Evolutionary conservation across 2,888 invertebrate genomes (phyloP).

Genomic region (Saturnia pavonia): DNA sequence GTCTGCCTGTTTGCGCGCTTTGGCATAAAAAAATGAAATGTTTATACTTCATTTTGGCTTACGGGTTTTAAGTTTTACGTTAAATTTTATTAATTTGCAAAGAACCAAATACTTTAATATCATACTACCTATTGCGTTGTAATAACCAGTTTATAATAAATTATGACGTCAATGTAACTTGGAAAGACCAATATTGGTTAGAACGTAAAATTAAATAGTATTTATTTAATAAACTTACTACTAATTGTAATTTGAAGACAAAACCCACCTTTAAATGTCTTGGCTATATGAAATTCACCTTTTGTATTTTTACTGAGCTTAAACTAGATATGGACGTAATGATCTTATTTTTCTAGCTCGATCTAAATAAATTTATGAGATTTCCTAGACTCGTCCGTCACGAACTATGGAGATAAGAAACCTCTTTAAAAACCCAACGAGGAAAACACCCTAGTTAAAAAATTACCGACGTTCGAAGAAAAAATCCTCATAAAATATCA

Average conservation of each 20-base stretch:
- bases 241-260: not conserved
- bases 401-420: no score
- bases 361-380: no score
- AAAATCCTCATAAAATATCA: no score
- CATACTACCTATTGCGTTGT: not conserved
- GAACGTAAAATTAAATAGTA: not conserved
- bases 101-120: not conserved
- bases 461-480: no score
- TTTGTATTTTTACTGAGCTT: not conserved
- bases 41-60: not conserved
- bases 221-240: not conserved
- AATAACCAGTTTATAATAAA: not conserved
- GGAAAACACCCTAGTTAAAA: no score
- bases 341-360: not conserved
- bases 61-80: not conserved
- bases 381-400: no score
- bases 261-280: not conserved
- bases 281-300: not conserved
- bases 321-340: not conserved
- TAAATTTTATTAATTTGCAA: not conserved
- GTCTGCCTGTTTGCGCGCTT: no score
- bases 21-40: not conserved
- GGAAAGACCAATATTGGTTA: not conserved
- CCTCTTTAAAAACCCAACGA: no score
- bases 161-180: conserved; percentile 4